These are phyloP conservation scores for Gobiocypris rarus DNA, from an alignment of 2,113 vertebrate species.

Conservation along the genomic window DNA sequence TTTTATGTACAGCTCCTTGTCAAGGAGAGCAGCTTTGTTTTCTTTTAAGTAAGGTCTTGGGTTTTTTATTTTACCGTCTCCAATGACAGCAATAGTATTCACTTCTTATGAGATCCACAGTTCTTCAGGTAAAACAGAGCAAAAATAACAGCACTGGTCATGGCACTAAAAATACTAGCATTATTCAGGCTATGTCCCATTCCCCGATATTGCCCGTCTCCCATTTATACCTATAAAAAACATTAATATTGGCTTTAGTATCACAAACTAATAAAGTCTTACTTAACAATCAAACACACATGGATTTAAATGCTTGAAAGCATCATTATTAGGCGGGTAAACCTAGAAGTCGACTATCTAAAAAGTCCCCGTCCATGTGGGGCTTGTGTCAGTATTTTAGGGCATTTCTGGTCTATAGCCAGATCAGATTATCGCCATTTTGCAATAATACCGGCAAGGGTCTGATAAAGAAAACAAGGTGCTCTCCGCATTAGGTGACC, in stretches of 20 bases:
- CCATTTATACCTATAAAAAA: constrained; percentile 52
- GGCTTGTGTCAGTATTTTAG: constrained; percentile 14
- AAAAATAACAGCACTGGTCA: constrained; percentile 57
- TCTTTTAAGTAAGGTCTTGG: constrained; percentile 82
- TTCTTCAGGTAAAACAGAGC: constrained; percentile 58
- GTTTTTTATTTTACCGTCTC: constrained; percentile 74
- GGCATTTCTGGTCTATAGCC: background rate
- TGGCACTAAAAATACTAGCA: constrained; percentile 54
- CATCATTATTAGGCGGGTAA: constrained; percentile 19
- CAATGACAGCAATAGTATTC: constrained; percentile 77
- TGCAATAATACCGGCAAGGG: background rate
- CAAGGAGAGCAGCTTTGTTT: constrained; percentile 91
- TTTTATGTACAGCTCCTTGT: constrained; percentile 88
- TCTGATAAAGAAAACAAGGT: constrained; percentile 34
- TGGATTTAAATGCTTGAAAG: constrained; percentile 44
- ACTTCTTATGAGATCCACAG: constrained; percentile 61
- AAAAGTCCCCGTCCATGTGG: background rate
- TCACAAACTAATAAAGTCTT: constrained; percentile 60
- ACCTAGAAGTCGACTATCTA: background rate
- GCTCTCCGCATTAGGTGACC: constrained; percentile 9
- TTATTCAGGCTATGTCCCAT: constrained; percentile 57
- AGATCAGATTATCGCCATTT: background rate
- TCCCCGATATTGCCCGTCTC: constrained; percentile 50
- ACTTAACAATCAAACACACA: constrained; percentile 57
- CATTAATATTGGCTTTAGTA: constrained; percentile 61